Percentiles rank a stretch among this genome's conserved stretches.
Evolutionary conservation across 1,140 invertebrate species (phyloP).

Genomic region (Metaphire vulgaris): DNA sequence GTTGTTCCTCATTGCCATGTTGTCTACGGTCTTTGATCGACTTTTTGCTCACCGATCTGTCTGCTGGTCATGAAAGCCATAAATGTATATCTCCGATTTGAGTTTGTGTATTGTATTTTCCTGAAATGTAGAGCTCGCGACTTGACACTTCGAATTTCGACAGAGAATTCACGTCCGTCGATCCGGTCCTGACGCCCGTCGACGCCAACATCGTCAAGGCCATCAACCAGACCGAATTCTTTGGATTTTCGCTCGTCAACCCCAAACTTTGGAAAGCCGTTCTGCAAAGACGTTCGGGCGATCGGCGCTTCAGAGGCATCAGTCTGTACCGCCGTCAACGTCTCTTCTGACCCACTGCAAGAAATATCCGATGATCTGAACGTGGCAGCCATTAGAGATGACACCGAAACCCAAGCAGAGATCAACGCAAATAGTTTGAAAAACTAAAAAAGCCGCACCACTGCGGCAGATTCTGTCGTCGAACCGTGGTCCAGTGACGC

Average conservation of each 20-base stretch:
- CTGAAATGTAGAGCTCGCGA: conserved; percentile 56
- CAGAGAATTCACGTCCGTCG: conserved; percentile 89
- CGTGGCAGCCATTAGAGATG: background rate
- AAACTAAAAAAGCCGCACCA: no score
- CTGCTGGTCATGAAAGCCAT: no score
- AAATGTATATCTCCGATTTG: no score
- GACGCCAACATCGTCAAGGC: conserved; percentile 76
- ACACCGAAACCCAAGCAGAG: background rate
- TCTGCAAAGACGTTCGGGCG: background rate
- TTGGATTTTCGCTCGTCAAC: conserved; percentile 94
- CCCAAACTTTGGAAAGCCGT: conserved; percentile 61
- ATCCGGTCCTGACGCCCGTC: conserved; percentile 88
- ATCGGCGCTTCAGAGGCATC: background rate
- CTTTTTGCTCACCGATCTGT: no score
- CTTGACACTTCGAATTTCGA: conserved; percentile 96
- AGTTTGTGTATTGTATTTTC: no score
- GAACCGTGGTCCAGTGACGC: background rate
- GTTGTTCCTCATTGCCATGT: no score
- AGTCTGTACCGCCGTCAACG: background rate
- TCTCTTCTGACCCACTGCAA: background rate
- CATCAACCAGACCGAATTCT: conserved; percentile 96
- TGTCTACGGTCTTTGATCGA: no score
- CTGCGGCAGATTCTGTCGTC: no score
- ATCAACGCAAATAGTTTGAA: no score
- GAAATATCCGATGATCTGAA: background rate